Conservation (phyloP, 2,888 invertebrate species). For the Sphecodes monilicornis region DNA sequence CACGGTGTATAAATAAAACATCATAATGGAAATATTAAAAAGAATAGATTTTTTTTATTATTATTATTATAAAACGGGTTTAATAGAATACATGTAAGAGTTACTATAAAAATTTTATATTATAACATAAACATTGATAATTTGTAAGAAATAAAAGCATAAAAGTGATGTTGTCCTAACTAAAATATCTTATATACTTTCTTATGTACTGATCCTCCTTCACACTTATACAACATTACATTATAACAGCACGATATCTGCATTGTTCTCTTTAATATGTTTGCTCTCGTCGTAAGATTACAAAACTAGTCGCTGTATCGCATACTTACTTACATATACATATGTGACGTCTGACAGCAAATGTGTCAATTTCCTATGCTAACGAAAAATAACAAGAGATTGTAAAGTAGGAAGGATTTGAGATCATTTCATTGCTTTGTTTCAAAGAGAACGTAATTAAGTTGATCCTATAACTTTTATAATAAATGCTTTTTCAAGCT, state of each 20-base stretch:
- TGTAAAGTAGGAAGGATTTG: slow-evolving; percentile 72
- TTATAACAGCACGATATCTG: slow-evolving; percentile 52
- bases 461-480: slow-evolving; percentile 35
- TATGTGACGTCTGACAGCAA: neutral
- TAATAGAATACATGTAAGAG: slow-evolving; percentile 23
- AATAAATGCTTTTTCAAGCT: slow-evolving; percentile 35
- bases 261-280: slow-evolving; percentile 41
- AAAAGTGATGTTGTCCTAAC: slow-evolving; percentile 23
- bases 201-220: slow-evolving; percentile 54
- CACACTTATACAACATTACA: slow-evolving; percentile 53
- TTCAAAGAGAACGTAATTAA: slow-evolving; percentile 59
- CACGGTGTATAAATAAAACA: slow-evolving; percentile 23
- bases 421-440: slow-evolving; percentile 76
- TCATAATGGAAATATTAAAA: slow-evolving; percentile 15
- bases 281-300: neutral
- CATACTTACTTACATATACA: neutral
- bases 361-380: slow-evolving; percentile 47
- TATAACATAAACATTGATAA: slow-evolving; percentile 39
- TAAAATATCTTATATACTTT: slow-evolving; percentile 37
- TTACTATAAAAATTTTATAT: slow-evolving; percentile 42
- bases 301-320: neutral
- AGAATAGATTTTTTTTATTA: no score
- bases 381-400: slow-evolving; percentile 64
- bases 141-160: slow-evolving; percentile 33
- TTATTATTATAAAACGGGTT: slow-evolving; percentile 44